Evolutionary conservation across 2,113 vertebrate genomes (phyloP).

Genomic region (Microtus richardsoni): DNA sequence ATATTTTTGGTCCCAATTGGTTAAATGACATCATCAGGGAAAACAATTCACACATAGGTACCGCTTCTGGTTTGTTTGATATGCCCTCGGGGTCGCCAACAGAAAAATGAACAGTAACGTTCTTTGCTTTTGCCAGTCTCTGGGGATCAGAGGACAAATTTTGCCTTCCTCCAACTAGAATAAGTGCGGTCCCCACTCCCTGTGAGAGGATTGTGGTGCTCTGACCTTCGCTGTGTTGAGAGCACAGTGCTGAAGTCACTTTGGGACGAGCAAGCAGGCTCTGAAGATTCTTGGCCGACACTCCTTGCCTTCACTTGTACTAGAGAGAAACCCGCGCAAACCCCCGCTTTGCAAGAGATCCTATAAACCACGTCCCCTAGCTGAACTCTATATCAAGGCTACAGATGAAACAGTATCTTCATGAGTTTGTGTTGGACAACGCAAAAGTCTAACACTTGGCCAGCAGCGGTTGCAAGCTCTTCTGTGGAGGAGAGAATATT

Average conservation of each 20-base stretch:
- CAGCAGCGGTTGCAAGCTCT: neutral
- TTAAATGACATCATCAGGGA: slow-evolving; percentile 13
- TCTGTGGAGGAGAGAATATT: neutral
- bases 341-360: neutral
- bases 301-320: neutral
- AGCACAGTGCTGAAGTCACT: neutral
- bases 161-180: slow-evolving; percentile 1
- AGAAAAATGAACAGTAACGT: neutral
- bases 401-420: neutral
- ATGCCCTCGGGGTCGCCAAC: neutral
- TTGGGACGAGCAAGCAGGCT: neutral
- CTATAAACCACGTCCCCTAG: neutral
- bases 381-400: neutral
- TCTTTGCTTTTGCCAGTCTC: neutral
- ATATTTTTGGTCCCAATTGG: neutral
- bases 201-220: neutral
- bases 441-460: neutral
- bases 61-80: neutral
- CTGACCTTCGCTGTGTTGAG: neutral
- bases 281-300: neutral
- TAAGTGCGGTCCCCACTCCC: neutral
- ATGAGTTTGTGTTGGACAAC: rapidly evolving
- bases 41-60: neutral
- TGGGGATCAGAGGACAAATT: neutral
- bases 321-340: neutral